Evolutionary conservation across 2,113 vertebrate species (phyloP), one percentile per base, ranked within the genome.

Genomic region (Candoia aspera): DNA sequence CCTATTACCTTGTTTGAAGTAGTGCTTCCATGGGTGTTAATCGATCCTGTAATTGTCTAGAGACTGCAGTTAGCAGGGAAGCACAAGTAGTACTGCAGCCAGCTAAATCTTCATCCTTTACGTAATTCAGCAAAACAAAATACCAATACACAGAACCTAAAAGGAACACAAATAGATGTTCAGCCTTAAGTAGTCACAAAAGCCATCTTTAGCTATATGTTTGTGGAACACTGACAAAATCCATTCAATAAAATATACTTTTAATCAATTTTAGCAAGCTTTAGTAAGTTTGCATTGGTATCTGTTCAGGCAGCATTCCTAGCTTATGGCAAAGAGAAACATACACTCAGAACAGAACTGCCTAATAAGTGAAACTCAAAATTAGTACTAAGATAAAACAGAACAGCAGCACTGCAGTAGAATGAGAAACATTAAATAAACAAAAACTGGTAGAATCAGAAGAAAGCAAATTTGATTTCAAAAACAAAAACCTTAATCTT

Each of bases 121-220:
- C 99, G 4, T 99, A 99, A 96, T 99, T 99, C 95, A 99, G 96
- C 94, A 99, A 95, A 42, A 99, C 99, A 96, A 99, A 99, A 97
- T 99, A 99, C 99, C 99, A 99, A 94, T 99, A 99, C n/a, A 99
- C 98, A 0, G 99, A 98, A 79, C 99, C 99, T 99, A 94, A 42
- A 87, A 88, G 23, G 88, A 33, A 12, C 60, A 94, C 55, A 60
- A 33, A 90, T 53, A 58, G 6, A 4, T 0, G 86, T 10, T 88
- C 87, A 91, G 83, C 0, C 3, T 90, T 68, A 95, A 93, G 49
- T 33, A 23, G n/a, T 13, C 15, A 90, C 37, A 23, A 73, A 57
- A 55, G n/a, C 33, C 53, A 12, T 23, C 3, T 68, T 90, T 73
- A 46, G 24, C 55, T 8, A 88, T 33, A n/a, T 42, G 6, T 58